Base-by-base conservation (phyloP, 2,797 vertebrate genomes). In the Pygocentrus nattereri region DNA sequence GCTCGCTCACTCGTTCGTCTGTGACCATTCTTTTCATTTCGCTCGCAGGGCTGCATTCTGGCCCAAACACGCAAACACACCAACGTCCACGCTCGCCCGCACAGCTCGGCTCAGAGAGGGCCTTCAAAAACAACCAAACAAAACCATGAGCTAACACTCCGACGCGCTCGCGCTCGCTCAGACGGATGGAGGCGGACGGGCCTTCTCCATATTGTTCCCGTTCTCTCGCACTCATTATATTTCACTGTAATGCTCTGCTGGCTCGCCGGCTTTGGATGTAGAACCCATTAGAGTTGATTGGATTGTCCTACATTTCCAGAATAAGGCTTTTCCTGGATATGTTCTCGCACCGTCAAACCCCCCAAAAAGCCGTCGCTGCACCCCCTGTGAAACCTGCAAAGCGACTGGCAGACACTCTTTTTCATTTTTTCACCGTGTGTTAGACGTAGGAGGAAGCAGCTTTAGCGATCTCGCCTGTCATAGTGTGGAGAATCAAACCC, bases 21-120 rank as follows among this genome's bases (percentile, higher is more conserved):
- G 64, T 90, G 12, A 59, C 50, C 78, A 73, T 74, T 78, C 77
- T 83, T 82, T 70, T 70, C 70, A 31, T 85, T 93, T 92, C 93
- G 89, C 92, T 94, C 44, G 82, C 87, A 94, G 93, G 91, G 31
- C 82, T 86, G 70, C 89, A 92, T 91, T 93, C 92, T 90, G 83
- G 86, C 88, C 79, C 62, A 84, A 82, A 84, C 79, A 83, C 69
- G 80, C 84, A 85, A 74, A 78, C 81, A 81, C 81, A 84, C 62
- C 83, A 65, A 65, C 58, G 73, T 49, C 77, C 70, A 81, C 44
- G 54, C 61, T 23, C 44, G 12, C 18, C 27, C 74, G 81, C 41
- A 76, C 62, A 68, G 71, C 38, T 21, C 25, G 27, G 54, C 76
- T 69, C 61, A 71, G 21, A 70, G 49, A 80, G 74, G 78, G 56